Percentiles rank a stretch among this genome's conserved stretches.
phyloP scores from a whole-genome alignment of 1,140 invertebrate genomes.

The Acromyrmex charruanus region DNA sequence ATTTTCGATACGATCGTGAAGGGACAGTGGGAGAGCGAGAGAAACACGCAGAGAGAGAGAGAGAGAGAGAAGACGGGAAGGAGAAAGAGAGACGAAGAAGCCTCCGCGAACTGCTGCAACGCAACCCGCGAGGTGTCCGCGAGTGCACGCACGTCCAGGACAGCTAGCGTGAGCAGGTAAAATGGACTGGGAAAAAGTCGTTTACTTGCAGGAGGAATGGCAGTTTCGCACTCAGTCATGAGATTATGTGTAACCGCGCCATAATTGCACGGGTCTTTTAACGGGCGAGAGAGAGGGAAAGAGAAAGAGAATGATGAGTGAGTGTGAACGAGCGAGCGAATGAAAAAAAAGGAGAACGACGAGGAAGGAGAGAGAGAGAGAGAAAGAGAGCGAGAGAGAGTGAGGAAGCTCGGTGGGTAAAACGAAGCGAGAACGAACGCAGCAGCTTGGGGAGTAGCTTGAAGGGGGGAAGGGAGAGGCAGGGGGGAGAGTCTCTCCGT shows the following conservation, averaged over 20 bases:
- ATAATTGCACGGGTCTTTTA: slow-evolving; percentile 61
- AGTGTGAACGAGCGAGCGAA: too few species aligned
- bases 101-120: not conserved
- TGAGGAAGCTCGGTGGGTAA: too few species aligned
- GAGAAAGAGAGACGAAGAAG: not conserved
- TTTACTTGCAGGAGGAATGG: slow-evolving; percentile 41
- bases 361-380: too few species aligned
- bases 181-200: slow-evolving; percentile 16
- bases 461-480: not conserved
- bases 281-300: slow-evolving; percentile 3
- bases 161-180: slow-evolving; percentile 30
- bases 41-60: not conserved
- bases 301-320: too few species aligned
- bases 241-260: slow-evolving; percentile 62
- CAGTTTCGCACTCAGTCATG: slow-evolving; percentile 64
- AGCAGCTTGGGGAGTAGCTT: too few species aligned
- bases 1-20: slow-evolving; percentile 53
- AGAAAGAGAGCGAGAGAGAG: too few species aligned
- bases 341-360: too few species aligned
- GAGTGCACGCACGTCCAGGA: not conserved
- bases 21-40: slow-evolving; percentile 19
- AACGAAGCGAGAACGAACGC: too few species aligned
- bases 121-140: not conserved
- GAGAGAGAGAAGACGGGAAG: not conserved
- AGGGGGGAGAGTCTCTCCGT: slow-evolving; percentile 70